Conservation (phyloP, 2,797 vertebrate genomes). For the Thunnus albacares region DNA sequence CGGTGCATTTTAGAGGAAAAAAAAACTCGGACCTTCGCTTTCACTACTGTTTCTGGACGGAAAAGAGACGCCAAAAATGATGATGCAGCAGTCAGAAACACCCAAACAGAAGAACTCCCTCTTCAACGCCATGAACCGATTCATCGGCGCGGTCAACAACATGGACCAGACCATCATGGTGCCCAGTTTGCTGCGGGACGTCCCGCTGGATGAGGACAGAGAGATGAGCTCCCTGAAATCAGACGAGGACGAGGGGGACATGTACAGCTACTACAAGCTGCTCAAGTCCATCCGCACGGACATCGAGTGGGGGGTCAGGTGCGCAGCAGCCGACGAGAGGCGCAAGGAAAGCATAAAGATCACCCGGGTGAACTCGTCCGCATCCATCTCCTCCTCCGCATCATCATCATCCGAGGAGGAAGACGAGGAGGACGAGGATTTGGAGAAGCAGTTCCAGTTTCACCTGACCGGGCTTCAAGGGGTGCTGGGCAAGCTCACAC, state of each 20-base stretch:
- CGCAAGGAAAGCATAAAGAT: conserved; percentile 85
- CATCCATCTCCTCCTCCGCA: conserved; percentile 63
- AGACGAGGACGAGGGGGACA: conserved; percentile 88
- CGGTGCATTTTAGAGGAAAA: neutral
- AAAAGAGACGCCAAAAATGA: conserved; percentile 67
- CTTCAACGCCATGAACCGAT: conserved; percentile 96
- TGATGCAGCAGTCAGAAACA: conserved; percentile 93
- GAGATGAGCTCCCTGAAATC: conserved; percentile 78
- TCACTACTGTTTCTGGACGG: neutral
- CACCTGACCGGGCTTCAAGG: conserved; percentile 95
- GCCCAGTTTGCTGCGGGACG: conserved; percentile 95
- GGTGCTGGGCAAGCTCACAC: conserved; percentile 95
- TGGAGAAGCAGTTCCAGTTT: conserved; percentile 95
- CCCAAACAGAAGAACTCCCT: conserved; percentile 94
- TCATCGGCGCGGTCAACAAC: conserved; percentile 97
- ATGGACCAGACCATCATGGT: conserved; percentile 99
- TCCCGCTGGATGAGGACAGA: conserved; percentile 91
- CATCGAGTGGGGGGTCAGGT: conserved; percentile 95
- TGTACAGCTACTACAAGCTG: conserved; percentile 96
- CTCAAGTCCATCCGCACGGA: conserved; percentile 97
- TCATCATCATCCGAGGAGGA: conserved; percentile 80
- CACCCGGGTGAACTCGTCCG: conserved; percentile 78
- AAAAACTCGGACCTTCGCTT: conserved; percentile 15
- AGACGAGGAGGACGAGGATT: conserved; percentile 87
- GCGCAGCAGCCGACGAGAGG: conserved; percentile 83